Percentiles rank a stretch among this genome's conserved stretches.
phyloP scores from a whole-genome alignment of 2,113 vertebrate species.

The Motacilla tschutschensis region DNA sequence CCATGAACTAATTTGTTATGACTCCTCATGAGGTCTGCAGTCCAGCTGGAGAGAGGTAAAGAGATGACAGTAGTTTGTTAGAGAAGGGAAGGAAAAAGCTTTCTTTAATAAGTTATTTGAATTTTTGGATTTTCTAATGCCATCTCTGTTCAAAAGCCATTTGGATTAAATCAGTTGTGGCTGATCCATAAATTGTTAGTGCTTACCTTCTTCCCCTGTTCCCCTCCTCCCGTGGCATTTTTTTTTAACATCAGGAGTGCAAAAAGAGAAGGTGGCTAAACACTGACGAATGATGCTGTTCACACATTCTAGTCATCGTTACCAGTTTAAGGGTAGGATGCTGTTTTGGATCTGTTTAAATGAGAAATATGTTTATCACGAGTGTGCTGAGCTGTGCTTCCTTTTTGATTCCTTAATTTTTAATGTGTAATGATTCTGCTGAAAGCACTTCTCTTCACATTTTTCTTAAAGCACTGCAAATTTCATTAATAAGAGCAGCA shows the following conservation, averaged over 20 bases:
- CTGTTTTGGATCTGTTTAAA: constrained; percentile 24
- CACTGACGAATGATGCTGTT: neutral
- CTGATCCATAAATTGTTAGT: neutral
- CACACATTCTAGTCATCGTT: constrained; percentile 8
- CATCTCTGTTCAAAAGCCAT: constrained; percentile 1
- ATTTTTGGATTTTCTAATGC: constrained; percentile 9
- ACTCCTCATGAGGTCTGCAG: constrained; percentile 56
- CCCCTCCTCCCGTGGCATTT: fast-evolving
- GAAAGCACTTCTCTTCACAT: constrained; percentile 20
- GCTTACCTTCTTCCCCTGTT: neutral
- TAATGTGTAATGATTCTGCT: constrained; percentile 31
- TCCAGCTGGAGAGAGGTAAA: constrained; percentile 43
- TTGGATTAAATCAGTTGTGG: constrained; percentile 16
- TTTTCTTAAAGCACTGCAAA: constrained; percentile 9
- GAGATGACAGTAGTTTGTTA: constrained; percentile 22
- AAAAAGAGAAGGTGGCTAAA: neutral
- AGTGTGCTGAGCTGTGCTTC: constrained; percentile 29
- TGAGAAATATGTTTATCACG: constrained; percentile 54
- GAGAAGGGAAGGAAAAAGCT: neutral
- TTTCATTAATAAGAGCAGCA: constrained; percentile 17
- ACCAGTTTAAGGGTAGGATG: neutral
- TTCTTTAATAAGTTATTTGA: constrained; percentile 1
- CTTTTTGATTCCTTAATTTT: constrained; percentile 47
- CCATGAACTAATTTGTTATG: constrained; percentile 58
- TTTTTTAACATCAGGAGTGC: neutral